Percentiles rank a stretch among this genome's conserved stretches.
These are phyloP conservation scores for Melanostigma gelatinosum DNA, from an alignment of 2,113 vertebrate genomes.

Conservation along the genomic window DNA sequence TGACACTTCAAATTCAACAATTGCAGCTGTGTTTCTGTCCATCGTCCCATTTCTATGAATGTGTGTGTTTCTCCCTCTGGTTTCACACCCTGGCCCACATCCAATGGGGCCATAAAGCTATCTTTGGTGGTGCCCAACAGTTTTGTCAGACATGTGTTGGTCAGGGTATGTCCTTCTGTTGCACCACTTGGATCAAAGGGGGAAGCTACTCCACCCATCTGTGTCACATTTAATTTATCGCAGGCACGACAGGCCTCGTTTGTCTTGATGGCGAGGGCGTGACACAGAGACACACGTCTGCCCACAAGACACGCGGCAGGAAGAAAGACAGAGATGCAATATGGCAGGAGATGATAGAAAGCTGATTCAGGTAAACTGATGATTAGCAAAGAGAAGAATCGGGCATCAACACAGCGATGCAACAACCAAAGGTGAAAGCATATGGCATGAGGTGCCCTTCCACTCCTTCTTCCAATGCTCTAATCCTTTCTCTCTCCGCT, in stretches of 20 bases:
- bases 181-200: conserved; percentile 71
- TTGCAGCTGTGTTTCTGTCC: conserved; percentile 17
- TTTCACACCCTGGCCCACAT: conserved; percentile 45
- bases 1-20: conserved; percentile 19
- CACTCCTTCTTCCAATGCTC: conserved; percentile 31
- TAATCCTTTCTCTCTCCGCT: conserved; percentile 39
- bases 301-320: neutral
- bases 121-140: conserved; percentile 72
- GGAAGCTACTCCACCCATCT: conserved; percentile 65
- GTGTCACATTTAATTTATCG: conserved; percentile 65
- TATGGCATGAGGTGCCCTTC: conserved; percentile 31
- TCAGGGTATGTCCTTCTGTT: conserved; percentile 73
- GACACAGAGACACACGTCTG: conserved; percentile 42
- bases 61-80: neutral
- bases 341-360: conserved; percentile 34
- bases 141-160: conserved; percentile 80
- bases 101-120: conserved; percentile 58
- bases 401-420: neutral
- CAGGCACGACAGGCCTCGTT: conserved; percentile 40
- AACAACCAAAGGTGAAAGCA: conserved; percentile 50
- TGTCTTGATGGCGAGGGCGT: conserved; percentile 56
- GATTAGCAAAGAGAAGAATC: conserved; percentile 33
- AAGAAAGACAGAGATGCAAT: conserved; percentile 5
- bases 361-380: conserved; percentile 50
- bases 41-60: neutral